A percentile compares a stretch with the other conserved stretches of the same genome.
Conservation (phyloP, 1,140 invertebrate genomes). For the Drosophila sp. region DNA sequence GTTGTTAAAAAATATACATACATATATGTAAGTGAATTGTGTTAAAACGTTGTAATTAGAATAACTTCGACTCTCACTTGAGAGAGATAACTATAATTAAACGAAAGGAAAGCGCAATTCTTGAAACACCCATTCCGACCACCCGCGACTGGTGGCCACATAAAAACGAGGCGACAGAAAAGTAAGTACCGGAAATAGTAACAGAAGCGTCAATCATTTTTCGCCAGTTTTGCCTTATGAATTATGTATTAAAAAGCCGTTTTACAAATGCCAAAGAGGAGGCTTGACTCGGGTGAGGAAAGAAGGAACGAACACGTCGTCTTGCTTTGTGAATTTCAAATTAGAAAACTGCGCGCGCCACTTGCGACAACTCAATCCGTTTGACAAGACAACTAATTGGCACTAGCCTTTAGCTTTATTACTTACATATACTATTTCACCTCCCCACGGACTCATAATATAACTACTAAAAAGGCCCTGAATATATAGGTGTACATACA, state of each 20-base stretch:
- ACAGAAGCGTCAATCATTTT: conserved; percentile 36
- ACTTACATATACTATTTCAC: conserved; percentile 54
- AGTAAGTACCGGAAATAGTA: conserved; percentile 70
- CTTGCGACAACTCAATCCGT: conserved; percentile 46
- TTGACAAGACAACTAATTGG: conserved; percentile 61
- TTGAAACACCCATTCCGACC: conserved; percentile 20
- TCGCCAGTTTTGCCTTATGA: conserved; percentile 61
- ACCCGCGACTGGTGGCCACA: conserved; percentile 49
- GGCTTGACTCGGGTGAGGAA: not conserved
- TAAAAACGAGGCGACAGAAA: conserved; percentile 38
- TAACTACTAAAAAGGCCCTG: not conserved
- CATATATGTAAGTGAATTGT: not conserved
- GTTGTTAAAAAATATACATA: not conserved
- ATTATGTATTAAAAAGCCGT: conserved; percentile 70
- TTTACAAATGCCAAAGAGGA: conserved; percentile 51
- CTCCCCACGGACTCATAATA: not conserved
- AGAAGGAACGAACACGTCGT: conserved; percentile 6
- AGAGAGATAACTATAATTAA: not conserved
- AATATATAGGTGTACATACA: not conserved
- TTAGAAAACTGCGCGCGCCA: conserved; percentile 55
- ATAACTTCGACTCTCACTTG: conserved; percentile 1
- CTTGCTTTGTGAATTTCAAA: conserved; percentile 70
- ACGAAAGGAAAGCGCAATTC: not conserved
- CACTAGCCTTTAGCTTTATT: conserved; percentile 48
- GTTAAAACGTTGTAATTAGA: conserved; percentile 1